Evolutionary conservation across 2,113 vertebrate species (phyloP), one percentile per base, ranked within the genome.

Genomic region (Proteles cristata): DNA sequence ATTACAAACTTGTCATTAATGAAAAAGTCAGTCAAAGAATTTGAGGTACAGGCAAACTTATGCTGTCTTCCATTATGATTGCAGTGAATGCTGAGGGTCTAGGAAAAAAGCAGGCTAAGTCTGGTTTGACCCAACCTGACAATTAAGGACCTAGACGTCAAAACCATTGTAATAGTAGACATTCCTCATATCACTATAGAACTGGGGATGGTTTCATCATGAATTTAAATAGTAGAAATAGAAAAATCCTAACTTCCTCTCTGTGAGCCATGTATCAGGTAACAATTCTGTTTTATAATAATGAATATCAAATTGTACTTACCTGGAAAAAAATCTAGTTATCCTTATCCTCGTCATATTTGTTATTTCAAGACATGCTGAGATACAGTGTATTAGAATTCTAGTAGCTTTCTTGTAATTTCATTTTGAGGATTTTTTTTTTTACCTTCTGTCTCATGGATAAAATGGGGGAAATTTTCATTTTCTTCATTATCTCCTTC

Each of bases 371-470:
- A 74, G 10, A 86, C 5, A 35, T 65, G 25, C 77, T 90, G 81
- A 69, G 23, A 93, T 85, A 33, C 12, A 81, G 12, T 48, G 0
- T 93, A 68, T 55, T 63, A 90, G 55, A 97, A 83, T 68, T 85
- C 31, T 97, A 45, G 14, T n/a, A 31, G 11, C 71, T 94, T 88
- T 90, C 31, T 73, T 68, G 14, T 83, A 45, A 88, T 95, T 95
- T 97, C 39, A 73, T 89, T 81, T 91, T 86, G 88, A 88, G 89
- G 15, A 43, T 82, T 86, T 87, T 86, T 87, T 92, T 90, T 53
- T 83, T 83, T 48, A 48, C 68, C 63, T 55, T 61, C 45, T 85
- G 10, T 95, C 80, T 88, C 53, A 58, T 71, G 63, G 63, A 85
- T 86, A 15, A 82, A 83, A 68, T 35, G 7, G 39, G 69, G 10